Evolutionary conservation across 2,797 vertebrate genomes (phyloP).

Genomic region (Lagocephalus sceleratus): DNA sequence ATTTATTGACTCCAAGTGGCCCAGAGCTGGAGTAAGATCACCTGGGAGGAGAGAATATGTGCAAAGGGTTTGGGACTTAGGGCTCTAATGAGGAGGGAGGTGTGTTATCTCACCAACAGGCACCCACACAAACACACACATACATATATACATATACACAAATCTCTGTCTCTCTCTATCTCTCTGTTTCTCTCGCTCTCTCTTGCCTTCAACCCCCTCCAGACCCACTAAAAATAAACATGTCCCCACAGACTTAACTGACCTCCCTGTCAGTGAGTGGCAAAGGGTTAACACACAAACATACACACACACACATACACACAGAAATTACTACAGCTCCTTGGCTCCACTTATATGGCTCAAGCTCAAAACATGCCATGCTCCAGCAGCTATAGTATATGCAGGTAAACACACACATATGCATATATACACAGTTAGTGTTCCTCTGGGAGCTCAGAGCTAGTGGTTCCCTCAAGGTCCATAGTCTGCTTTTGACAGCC

Average conservation of each 20-base stretch:
- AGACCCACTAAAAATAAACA: conserved; percentile 77
- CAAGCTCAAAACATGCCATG: conserved; percentile 56
- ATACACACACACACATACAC: conserved; percentile 54
- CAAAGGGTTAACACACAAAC: conserved; percentile 69
- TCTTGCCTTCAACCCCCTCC: conserved; percentile 54
- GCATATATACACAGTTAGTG: conserved; percentile 53
- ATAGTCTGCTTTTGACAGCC: conserved; percentile 64
- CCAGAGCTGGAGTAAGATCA: conserved; percentile 58
- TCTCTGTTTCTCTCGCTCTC: conserved; percentile 42
- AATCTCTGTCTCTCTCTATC: conserved; percentile 31
- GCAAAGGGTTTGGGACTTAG: conserved; percentile 52
- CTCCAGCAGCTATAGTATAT: conserved; percentile 61
- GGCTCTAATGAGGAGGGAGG: conserved; percentile 70
- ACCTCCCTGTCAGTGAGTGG: conserved; percentile 74
- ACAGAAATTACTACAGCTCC: conserved; percentile 58
- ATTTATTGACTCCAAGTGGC: conserved; percentile 74
- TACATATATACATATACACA: conserved; percentile 11
- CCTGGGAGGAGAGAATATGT: conserved; percentile 59
- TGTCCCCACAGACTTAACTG: conserved; percentile 71
- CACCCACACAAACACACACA: conserved; percentile 58
- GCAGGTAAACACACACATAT: conserved; percentile 66
- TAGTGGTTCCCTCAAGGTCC: conserved; percentile 65
- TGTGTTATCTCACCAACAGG: conserved; percentile 68
- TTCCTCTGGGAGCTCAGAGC: conserved; percentile 54
- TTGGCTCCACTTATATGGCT: conserved; percentile 55